Percentiles rank a stretch among this genome's conserved stretches.
phyloP scores from a whole-genome alignment of 92 coral and sea anemone genomes.

The Epizoanthus rinbou region DNA sequence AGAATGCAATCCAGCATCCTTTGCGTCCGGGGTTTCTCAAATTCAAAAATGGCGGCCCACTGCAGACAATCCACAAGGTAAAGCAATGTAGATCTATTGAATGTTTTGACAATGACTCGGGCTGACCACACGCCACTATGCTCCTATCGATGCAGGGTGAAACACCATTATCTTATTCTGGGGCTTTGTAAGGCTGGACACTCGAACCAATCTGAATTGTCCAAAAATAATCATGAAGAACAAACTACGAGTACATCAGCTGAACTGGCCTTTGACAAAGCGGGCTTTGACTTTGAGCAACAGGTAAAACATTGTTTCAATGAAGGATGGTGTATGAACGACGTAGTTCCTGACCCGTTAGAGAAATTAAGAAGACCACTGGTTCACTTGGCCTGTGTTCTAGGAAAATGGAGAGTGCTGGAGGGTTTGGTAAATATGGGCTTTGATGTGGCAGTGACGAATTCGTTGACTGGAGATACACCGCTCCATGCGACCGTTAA shows the following conservation, averaged over 20 bases:
- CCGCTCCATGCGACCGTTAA: constrained; percentile 23
- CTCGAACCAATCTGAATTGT: background rate
- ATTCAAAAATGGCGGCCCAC: constrained; percentile 11
- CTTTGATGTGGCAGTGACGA: constrained; percentile 10
- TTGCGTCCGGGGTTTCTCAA: background rate
- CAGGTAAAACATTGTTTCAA: background rate
- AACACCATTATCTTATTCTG: constrained; percentile 13
- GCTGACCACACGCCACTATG: constrained; percentile 27
- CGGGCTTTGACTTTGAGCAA: background rate
- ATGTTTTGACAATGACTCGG: background rate
- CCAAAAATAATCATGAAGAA: background rate
- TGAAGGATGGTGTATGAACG: constrained; percentile 21
- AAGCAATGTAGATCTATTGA: no score
- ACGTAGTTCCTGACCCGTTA: constrained; percentile 32
- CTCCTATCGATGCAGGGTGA: constrained; percentile 6
- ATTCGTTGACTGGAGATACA: background rate
- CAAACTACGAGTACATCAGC: background rate
- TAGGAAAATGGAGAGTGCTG: constrained; percentile 27
- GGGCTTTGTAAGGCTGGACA: constrained; percentile 20
- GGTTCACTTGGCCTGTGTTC: constrained; percentile 22
- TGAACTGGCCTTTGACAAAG: background rate
- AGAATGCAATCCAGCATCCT: constrained; percentile 15
- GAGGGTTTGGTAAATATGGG: constrained; percentile 20
- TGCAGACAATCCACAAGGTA: no score
- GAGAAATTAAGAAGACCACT: constrained; percentile 32